Conservation (phyloP, 2,797 vertebrate genomes). For the Botia almorhae region DNA sequence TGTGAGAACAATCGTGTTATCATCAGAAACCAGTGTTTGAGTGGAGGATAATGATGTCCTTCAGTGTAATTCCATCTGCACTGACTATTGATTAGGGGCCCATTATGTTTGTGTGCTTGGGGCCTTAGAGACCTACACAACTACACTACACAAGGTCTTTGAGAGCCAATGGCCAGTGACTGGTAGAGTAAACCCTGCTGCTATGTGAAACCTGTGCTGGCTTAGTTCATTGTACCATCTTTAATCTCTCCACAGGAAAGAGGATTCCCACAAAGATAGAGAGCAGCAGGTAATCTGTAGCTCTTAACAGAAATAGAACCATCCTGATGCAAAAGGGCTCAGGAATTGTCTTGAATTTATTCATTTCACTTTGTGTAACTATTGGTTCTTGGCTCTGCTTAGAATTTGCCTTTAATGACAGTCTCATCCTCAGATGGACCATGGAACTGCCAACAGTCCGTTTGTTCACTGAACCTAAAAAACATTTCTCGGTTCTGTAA, state of each 20-base stretch:
- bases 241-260: constrained; percentile 66
- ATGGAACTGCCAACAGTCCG: too few relatives aligned
- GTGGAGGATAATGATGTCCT: constrained; percentile 62
- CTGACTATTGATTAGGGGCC: constrained; percentile 67
- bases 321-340: not conserved
- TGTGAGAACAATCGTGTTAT: constrained; percentile 54
- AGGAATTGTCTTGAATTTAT: not conserved
- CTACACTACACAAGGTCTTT: constrained; percentile 61
- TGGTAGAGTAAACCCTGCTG: constrained; percentile 56
- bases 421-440: too few relatives aligned
- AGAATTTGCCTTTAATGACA: too few relatives aligned
- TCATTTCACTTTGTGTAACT: too few relatives aligned
- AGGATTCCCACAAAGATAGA: constrained; percentile 47
- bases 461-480: not conserved
- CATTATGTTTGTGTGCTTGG: constrained; percentile 62
- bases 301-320: constrained; percentile 12
- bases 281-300: constrained; percentile 53
- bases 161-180: constrained; percentile 53
- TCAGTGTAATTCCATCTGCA: constrained; percentile 67
- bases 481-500: too few relatives aligned
- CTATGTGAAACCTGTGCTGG: constrained; percentile 58
- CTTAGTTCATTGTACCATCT: constrained; percentile 59
- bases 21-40: constrained; percentile 51
- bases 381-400: too few relatives aligned
- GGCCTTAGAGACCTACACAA: constrained; percentile 62